Base-by-base conservation (phyloP, 35 echinoderm and acorn worm species). In the Chiridota heheva region DNA sequence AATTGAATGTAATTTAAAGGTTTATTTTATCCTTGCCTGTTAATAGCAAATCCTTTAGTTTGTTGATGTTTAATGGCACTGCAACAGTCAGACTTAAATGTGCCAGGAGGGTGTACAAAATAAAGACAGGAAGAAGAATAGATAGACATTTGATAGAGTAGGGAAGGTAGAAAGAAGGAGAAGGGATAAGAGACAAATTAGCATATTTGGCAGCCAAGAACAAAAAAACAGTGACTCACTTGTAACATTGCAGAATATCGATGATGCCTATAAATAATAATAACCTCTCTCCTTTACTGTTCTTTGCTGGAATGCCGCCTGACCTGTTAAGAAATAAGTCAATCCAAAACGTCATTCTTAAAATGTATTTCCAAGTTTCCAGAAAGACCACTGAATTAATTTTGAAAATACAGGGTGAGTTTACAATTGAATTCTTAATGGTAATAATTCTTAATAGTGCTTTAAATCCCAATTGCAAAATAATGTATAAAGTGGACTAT, bases 211-310 rank as follows among this genome's bases (percentile, higher is more conserved):
- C n/a, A n/a, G n/a, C n/a, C n/a, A n/a, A n/a, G n/a, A n/a, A n/a
- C n/a, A n/a, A n/a, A n/a, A n/a, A n/a, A n/a, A n/a, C n/a, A n/a
- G n/a, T n/a, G n/a, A 97, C 93, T 97, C 77, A 98, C 95, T 98
- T 98, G 95, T 91, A 92, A 88, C 95, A 98, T 77, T 98, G 95
- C 60, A 98, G 86, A 69, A 98, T 91, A 78, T 98, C 95, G 28
- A 98, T 98, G 20, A 98, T 92, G 41, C 95, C 95, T 76, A 98
- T 87, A 47, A 98, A 98, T 34, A 98, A 72, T 45, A 91, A 65
- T 25, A 98, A 64, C 45, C 95, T 73, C 43, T 92, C 89, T 86
- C 95, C 95, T 86, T 91, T 98, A 36, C 58, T 55, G 67, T 92
- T 98, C 70, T 91, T 98, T 35, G 89, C 95, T 83, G 95, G 95